Evolutionary conservation across 2,113 vertebrate species (phyloP), one percentile per base, ranked within the genome.

Genomic region (Hypomesus transpacificus): DNA sequence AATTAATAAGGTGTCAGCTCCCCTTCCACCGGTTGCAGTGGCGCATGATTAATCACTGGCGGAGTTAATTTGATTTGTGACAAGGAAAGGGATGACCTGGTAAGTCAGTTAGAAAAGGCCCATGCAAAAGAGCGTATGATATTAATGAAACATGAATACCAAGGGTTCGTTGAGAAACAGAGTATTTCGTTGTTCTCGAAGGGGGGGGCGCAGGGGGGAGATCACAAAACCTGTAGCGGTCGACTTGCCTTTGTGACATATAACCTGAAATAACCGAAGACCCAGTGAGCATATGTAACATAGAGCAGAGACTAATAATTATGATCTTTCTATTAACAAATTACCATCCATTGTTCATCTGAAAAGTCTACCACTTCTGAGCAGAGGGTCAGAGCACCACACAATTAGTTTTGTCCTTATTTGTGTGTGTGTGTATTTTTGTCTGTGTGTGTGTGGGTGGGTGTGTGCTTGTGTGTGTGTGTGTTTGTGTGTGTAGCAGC

Each of bases 1-100:
- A 91, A 91, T 88, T 88, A 92, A 93, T 91, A 92, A 91, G 90
- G 90, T 91, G 90, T 89, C 91, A 89, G 77, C 83, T 46, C 85
- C 83, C 83, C 69, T 90, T 90, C 88, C 84, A 84, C 71, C 73
- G 75, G 76, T 66, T 83, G 80, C 86, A 82, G 75, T 67, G 73
- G 73, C 81, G 76, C 85, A 89, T 89, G 90, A 92, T 92, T 92
- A 92, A 93, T 93, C 88, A 84, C 90, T 85, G 85, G 75, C 86
- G 57, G 74, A 78, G 84, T 87, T 92, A 91, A 93, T 92, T 89
- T 92, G 90, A 91, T 93, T 91, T 91, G 89, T 89, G 89, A 91
- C 89, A 89, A 89, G 84, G 84, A 89, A 89, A 86, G 77, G 86
- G 87, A 87, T 84, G 87, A 88, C 87, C 91, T 81, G 82, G 77